Evolutionary conservation across 2,888 invertebrate species (phyloP).

Genomic region (Cheilosia soror): DNA sequence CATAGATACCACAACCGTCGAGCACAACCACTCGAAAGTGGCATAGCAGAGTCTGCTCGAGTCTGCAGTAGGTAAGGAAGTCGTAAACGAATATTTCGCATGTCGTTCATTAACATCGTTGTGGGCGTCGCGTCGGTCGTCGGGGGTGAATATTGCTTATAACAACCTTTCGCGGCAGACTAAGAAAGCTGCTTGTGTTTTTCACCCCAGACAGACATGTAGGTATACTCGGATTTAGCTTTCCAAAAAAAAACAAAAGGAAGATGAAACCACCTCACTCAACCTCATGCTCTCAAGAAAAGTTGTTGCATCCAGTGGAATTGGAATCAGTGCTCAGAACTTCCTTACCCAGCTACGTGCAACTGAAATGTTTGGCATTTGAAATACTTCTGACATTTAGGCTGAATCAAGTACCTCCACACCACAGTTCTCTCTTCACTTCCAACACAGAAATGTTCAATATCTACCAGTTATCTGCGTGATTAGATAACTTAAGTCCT

Average conservation of each 20-base stretch:
- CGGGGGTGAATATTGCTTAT: conserved; percentile 58
- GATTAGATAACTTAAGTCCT: conserved; percentile 57
- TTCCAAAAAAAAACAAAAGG: neutral
- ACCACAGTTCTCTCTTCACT: conserved; percentile 7
- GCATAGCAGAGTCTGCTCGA: conserved; percentile 32
- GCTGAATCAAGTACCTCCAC: conserved; percentile 16
- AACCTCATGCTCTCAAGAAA: conserved; percentile 30
- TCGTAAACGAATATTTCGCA: conserved; percentile 71
- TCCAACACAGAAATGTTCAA: conserved; percentile 34
- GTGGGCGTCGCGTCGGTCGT: conserved; percentile 26
- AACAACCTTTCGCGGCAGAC: conserved; percentile 50
- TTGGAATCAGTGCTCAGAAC: conserved; percentile 12
- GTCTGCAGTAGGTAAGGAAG: conserved; percentile 34
- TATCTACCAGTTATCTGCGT: conserved; percentile 47
- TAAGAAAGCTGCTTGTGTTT: conserved; percentile 39
- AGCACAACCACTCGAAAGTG: conserved; percentile 33
- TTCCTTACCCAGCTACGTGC: neutral
- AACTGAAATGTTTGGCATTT: conserved; percentile 55
- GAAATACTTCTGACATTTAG: conserved; percentile 66
- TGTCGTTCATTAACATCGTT: conserved; percentile 72
- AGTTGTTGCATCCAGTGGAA: conserved; percentile 8
- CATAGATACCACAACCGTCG: conserved; percentile 37
- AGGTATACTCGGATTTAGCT: conserved; percentile 19
- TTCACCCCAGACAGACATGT: conserved; percentile 38
- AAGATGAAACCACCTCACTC: neutral